Conservation (phyloP, 2,888 invertebrate species). For the Nomada flava region DNA sequence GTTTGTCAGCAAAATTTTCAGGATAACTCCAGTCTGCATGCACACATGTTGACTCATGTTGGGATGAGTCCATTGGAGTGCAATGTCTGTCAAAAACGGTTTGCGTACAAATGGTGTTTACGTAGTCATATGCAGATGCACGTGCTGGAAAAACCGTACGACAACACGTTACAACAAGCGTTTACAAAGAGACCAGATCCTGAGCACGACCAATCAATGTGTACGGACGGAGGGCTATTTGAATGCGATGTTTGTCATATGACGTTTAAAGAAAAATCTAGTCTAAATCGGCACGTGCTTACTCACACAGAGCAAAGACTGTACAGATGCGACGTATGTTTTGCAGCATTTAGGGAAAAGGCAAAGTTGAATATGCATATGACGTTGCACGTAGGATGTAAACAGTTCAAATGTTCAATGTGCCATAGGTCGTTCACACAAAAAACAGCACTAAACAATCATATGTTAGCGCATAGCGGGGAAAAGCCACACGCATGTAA, state of each 20-base stretch:
- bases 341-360: conserved; percentile 76
- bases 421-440: conserved; percentile 79
- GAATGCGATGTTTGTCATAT: conserved; percentile 75
- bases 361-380: conserved; percentile 75
- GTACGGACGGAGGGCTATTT: conserved; percentile 65
- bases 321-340: conserved; percentile 78
- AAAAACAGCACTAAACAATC: conserved; percentile 80
- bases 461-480: conserved; percentile 80
- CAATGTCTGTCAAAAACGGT: conserved; percentile 79
- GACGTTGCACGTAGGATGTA: conserved; percentile 72
- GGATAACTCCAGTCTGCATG: conserved; percentile 77
- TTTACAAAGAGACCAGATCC: conserved; percentile 69
- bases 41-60: conserved; percentile 81
- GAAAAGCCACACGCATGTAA: conserved; percentile 81
- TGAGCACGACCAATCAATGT: conserved; percentile 56
- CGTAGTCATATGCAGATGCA: conserved; percentile 80
- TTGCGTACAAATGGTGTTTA: conserved; percentile 80
- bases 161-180: conserved; percentile 69
- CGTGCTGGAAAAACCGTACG: conserved; percentile 78
- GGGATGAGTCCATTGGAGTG: conserved; percentile 80
- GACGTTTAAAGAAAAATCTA: conserved; percentile 74
- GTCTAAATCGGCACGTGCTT: conserved; percentile 76
- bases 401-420: conserved; percentile 79
- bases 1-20: conserved; percentile 79
- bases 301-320: conserved; percentile 75